Evolutionary conservation across 2,888 invertebrate genomes (phyloP), one percentile per base, ranked within the genome.

Genomic region (Helicoverpa assulta): DNA sequence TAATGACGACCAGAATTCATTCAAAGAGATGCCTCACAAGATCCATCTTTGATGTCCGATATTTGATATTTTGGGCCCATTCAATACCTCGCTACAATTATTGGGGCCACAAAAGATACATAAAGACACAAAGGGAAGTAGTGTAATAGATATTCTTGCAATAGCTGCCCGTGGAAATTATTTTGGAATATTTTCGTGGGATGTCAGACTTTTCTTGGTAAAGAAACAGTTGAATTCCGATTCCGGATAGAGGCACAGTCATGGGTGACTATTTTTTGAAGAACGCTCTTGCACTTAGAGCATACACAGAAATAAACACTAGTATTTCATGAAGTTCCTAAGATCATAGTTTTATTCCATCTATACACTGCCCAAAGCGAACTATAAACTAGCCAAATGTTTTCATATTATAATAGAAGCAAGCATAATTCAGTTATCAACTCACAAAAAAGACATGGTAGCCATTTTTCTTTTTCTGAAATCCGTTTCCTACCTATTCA

Each of bases 31-130:
- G 43, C 65, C 51, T 54, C n/a, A 50, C 26, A 54, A 79, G 51
- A 47, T 55, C 60, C 66, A 59, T 56, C 72, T 80, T 71, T 67
- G 70, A 74, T 61, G 56, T 62, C 64, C 53, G 72, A 65, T 67
- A 79, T 80, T 75, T 14, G 74, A 80, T 80, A 82, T 82, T 52
- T 60, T 40, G 57, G 62, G 21, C 61, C 40, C 54, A 54, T 69
- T 72, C 76, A 72, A 63, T 67, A 57, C 29, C 57, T 5, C 19
- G 12, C 19, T 51, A 62, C 69, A 80, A 82, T 82, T 82, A 82
- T 67, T 56, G 50, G 52, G 18, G 50, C 21, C 5, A 56, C 75
- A 76, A 67, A 57, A 75, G 55, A 63, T 56, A 47, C 33, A 74
- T 63, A 61, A 61, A 59, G 75, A 56, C 33, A 68, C 53, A 80